Evolutionary conservation across 1,140 invertebrate genomes (phyloP), one percentile per base, ranked within the genome.

Genomic region (Philotrypesis tridentata): DNA sequence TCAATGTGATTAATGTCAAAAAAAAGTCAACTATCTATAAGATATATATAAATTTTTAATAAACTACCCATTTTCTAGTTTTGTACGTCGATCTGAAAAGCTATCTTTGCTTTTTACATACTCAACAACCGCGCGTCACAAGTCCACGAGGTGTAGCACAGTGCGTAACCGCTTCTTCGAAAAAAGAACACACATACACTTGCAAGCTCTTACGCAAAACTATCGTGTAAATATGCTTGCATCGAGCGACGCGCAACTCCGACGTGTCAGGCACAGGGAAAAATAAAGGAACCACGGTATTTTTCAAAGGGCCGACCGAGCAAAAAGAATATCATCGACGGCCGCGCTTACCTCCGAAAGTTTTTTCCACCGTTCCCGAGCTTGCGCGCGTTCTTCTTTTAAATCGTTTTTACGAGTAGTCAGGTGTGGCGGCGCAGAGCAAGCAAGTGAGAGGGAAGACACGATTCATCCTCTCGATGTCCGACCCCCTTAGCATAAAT

Each of bases 401-500:
- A 71, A 70, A 60, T 27, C 68, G 61, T 48, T 80, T 83, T 83
- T 80, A 80, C 79, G 77, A 79, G 61, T 55, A 65, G 78, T 80
- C 78, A 83, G 77, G 82, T 80, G 73, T 77, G 77, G 63, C 31
- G 40, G 61, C n/a, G n/a, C n/a, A n/a, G 71, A 79, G 68, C 63
- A 43, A 40, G 23, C 70, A 37, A n/a, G 70, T n/a, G 33, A 31
- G 68, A 74, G 71, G 79, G 37, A 67, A 2, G 37, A 40, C 48
- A 55, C 63, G 61, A 73, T 73, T 76, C 79, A 43, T 81, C 65
- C 63, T 80, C 85, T 87, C 85, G 84, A 84, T 87, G 86, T 86
- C 68, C 79, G 48, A 72, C 79, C 81, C 63, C 81, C 63, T 87
- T 85, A 85, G 85, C 85, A 87, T 87, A 87, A 85, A 87, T 87